Base-by-base conservation (phyloP, 2,797 vertebrate genomes). In the Gobionotothen gibberifrons region DNA sequence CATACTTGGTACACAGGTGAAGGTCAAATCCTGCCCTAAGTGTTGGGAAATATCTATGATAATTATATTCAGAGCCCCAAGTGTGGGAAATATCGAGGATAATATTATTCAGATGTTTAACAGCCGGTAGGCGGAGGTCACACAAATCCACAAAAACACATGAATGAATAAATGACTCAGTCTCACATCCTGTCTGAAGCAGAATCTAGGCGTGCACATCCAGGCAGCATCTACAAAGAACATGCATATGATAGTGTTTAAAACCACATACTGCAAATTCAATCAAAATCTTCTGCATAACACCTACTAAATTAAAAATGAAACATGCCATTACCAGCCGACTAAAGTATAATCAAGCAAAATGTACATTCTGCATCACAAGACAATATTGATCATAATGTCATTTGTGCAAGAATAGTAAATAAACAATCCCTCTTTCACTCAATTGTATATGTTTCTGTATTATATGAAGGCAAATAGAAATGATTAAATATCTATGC, bases 111-210 rank as follows among this genome's bases (percentile, higher is more conserved):
- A 52, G 53, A 71, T 60, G 26, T 76, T 61, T 70, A 69, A 66
- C 48, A 78, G 39, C 22, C 21, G 40, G 49, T 36, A 61, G 63
- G 21, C 62, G 22, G 39, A 84, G 65, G 57, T 55, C 75, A 68
- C 29, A 60, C 49, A 63, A 76, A 58, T 62, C 36, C 55, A 72
- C 57, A 70, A 57, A 76, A 72, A 64, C 42, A 66, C 46, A 61
- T 54, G 17, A 57, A 63, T 0, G 26, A 52, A 77, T 66, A 63
- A 47, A 84, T 76, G 69, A 85, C 22, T 69, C 54, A 65, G 40
- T 81, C 72, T 73, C 59, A 76, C 59, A 84, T 82, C 72, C 61
- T 57, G 48, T 61, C 32, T 69, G 44, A 76, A 43, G 56, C 60
- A 69, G 58, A 59, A 73, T 60, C 19, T 39, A 56, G n/a, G 53